phyloP scores from a whole-genome alignment of 1,140 invertebrate genomes.

The Rhizoglyphus robini region DNA sequence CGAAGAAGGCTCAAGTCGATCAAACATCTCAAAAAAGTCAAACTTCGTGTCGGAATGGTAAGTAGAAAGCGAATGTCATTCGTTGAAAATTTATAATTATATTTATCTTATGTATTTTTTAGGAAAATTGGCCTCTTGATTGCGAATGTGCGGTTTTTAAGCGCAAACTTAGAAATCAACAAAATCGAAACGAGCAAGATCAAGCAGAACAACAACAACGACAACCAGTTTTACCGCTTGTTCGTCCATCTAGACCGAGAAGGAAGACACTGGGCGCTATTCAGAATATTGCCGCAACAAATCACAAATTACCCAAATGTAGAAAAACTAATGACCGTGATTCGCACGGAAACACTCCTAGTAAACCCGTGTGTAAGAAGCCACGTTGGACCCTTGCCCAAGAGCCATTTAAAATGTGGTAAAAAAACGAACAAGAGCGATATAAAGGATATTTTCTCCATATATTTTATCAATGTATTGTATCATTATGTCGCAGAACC shows the following conservation, averaged over 20 bases:
- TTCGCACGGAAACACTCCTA: not conserved
- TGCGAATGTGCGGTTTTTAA: not conserved
- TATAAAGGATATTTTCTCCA: not conserved
- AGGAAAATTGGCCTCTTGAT: constrained; percentile 21
- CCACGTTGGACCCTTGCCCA: constrained; percentile 1
- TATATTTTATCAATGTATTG: not conserved
- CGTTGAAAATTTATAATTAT: not conserved
- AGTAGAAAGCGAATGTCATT: constrained; percentile 2
- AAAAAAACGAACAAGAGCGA: not conserved
- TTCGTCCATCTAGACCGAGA: not conserved
- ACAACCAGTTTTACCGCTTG: not conserved
- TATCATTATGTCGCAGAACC: not conserved
- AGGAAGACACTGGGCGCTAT: not conserved
- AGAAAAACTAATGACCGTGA: not conserved
- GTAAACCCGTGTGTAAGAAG: not conserved
- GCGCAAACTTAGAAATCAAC: not conserved
- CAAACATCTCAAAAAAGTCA: not conserved
- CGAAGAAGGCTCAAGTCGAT: not conserved
- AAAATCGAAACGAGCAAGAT: not conserved
- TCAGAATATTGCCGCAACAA: not conserved
- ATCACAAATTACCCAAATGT: not conserved
- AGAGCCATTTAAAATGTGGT: constrained; percentile 4
- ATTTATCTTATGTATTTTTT: not conserved
- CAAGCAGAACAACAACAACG: not conserved
- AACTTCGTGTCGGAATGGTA: constrained; percentile 11